phyloP scores from a whole-genome alignment of 2,888 invertebrate species.

The Leuctra nigra region DNA sequence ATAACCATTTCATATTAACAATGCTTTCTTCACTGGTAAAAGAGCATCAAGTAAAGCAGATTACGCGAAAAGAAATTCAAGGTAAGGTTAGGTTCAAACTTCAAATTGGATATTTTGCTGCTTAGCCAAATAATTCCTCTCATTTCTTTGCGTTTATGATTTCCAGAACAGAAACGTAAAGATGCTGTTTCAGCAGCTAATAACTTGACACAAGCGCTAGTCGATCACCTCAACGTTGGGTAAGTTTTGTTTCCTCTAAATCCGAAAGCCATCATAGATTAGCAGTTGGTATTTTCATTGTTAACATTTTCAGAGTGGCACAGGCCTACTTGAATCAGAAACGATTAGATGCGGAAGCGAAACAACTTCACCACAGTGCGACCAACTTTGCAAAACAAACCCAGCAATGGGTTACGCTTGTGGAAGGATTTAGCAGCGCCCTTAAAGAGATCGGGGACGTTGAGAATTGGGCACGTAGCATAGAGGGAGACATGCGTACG shows the following conservation, averaged over 20 bases:
- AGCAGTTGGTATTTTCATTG: no score
- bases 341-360: slow-evolving; percentile 94
- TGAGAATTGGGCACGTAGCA: slow-evolving; percentile 96
- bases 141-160: slow-evolving; percentile 20
- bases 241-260: slow-evolving; percentile 42
- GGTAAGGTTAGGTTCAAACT: slow-evolving; percentile 44
- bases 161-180: slow-evolving; percentile 82
- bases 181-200: slow-evolving; percentile 91
- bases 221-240: slow-evolving; percentile 98
- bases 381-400: slow-evolving; percentile 95
- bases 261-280: not conserved
- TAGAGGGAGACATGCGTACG: slow-evolving; percentile 92
- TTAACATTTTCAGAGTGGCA: slow-evolving; percentile 86
- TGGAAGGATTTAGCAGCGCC: slow-evolving; percentile 80
- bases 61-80: slow-evolving; percentile 72
- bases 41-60: slow-evolving; percentile 78
- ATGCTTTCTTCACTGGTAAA: slow-evolving; percentile 83
- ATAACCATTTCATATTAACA: no score
- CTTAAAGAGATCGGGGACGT: slow-evolving; percentile 97
- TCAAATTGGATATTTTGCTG: not conserved
- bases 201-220: slow-evolving; percentile 86
- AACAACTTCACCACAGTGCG: slow-evolving; percentile 88
- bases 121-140: not conserved
- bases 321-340: slow-evolving; percentile 98
- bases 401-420: slow-evolving; percentile 91